Evolutionary conservation across 64 coral and sea anemone genomes (phyloP).

Genomic region (Porites lutea): DNA sequence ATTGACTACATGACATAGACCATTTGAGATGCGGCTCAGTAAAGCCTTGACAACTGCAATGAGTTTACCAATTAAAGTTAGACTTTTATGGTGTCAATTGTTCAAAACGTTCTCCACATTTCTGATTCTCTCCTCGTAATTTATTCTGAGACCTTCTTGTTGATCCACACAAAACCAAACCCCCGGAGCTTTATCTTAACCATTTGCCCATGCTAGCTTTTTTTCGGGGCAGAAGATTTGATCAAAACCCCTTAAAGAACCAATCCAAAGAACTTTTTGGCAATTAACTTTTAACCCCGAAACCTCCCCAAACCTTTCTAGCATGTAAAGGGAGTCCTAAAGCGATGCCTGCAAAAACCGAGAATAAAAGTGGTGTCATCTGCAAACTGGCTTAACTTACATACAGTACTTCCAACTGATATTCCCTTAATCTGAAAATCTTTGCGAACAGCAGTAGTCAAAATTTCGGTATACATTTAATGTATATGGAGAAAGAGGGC

Average conservation of each 20-base stretch:
- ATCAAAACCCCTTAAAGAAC: not conserved
- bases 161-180: not conserved
- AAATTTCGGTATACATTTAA: not conserved
- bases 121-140: not conserved
- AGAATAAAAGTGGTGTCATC: constrained; percentile 24
- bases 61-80: not conserved
- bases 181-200: not conserved
- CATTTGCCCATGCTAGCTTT: not conserved
- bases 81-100: not conserved
- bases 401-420: not conserved
- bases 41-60: not conserved
- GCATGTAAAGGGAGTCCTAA: not conserved
- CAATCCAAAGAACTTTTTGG: constrained; percentile 20
- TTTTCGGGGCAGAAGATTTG: not conserved
- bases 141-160: not conserved
- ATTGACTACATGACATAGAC: not conserved
- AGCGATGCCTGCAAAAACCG: not conserved
- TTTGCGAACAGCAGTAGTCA: not conserved
- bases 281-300: not conserved
- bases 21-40: not conserved
- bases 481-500: not conserved
- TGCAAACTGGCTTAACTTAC: constrained; percentile 11
- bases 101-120: not conserved
- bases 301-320: not conserved
- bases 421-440: not conserved